Evolutionary conservation across 2,113 vertebrate species (phyloP), one percentile per base, ranked within the genome.

Genomic region (Crotalus viridis): DNA sequence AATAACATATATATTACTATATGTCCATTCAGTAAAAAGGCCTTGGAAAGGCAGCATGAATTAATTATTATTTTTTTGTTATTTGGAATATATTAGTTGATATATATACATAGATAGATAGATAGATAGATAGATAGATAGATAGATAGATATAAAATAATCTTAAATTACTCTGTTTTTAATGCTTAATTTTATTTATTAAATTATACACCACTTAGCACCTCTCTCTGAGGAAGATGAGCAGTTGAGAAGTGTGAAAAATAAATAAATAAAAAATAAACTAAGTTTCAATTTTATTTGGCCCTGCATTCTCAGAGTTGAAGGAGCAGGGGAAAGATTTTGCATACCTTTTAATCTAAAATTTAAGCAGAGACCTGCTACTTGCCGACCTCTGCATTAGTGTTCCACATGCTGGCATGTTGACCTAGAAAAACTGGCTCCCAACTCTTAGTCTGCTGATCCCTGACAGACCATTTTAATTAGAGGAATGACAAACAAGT

Each of bases 381-480:
- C 10, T n/a, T 52, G 17, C 88, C 22, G 5, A 10, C 15, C 5
- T 13, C 55, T 24, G 61, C 57, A 64, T 51, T 90, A 90, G 8
- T 64, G 39, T 59, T 59, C 39, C 61, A 74, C 28, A 51, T 22
- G 26, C 46, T 90, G 89, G 89, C 9, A 33, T 43, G 46, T 69
- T 90, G 89, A 48, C 28, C 59, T 90, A 6, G 61, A 90, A 90
- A 69, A 33, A 52, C n/a, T 55, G 52, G 55, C 89, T 69, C 39
- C 59, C 89, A 74, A 13, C 15, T 74, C 46, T 13, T 52, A 74
- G 69, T 22, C 28, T 69, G 61, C 61, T 52, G 26, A 39, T n/a
- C 61, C 69, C 61, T 33, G 89, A 61, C 13, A 90, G 89, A 69
- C 89, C 69, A 51, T 74, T 90, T 90, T 33, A 90, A 90, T 74